Evolutionary conservation across 92 coral and sea anemone species (phyloP), one percentile per base, ranked within the genome.

Genomic region (Parazoanthus swiftii): DNA sequence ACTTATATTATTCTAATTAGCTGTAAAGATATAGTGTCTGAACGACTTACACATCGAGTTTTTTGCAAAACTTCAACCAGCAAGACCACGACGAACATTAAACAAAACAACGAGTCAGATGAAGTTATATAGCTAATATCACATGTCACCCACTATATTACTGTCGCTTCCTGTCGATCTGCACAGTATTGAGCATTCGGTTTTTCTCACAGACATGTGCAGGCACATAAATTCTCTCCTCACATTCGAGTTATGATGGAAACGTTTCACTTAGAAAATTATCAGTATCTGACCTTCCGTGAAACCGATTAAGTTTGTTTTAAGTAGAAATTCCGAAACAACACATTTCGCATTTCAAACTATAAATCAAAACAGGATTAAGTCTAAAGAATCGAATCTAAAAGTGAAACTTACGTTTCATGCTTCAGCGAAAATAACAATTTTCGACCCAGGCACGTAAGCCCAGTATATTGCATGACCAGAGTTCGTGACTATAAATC

Each of bases 401-500:
- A 54, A 54, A 54, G 59, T 21, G 46, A 75, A 75, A 75, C 29
- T 36, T 74, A 8, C 68, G 56, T 70, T 70, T 37, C 48, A 72
- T 35, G 87, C 87, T 70, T 84, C 87, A 26, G 51, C 44, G 42
- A 26, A 83, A 43, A 46, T 23, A 35, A 80, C 29, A 6, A 80
- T 37, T 29, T 10, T 80, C 48, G 44, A 58, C 51, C 23, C 7
- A 21, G 48, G 50, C 48, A 65, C 26, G 56, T 38, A 66, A 66
- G 74, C 33, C 48, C 23, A 76, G 33, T 21, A 63, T 71, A 82
- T 84, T 84, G 87, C 87, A 71, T 84, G 66, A 84, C 67, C 74
- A 16, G 6, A 71, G 10, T 84, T 68, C 87, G 77, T 84, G 87
- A 70, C 68, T 71, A 46, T 25, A 70, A 20, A 84, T 37, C 36